Conservation (phyloP, 2,797 vertebrate genomes). For the Ceryle rudis region DNA sequence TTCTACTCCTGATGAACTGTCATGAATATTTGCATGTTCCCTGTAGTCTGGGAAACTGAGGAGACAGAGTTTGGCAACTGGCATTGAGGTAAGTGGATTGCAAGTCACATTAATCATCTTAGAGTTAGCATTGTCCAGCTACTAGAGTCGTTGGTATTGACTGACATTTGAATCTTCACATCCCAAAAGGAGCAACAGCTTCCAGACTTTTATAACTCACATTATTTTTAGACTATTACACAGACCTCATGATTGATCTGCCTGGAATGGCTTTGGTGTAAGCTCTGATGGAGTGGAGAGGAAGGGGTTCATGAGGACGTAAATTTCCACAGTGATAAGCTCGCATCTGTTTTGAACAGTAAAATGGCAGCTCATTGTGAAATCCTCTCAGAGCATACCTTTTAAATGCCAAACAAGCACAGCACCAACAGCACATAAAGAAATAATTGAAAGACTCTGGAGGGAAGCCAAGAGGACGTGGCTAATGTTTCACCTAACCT, state of each 20-base stretch:
- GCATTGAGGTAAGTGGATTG: neutral
- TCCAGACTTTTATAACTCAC: slow-evolving; percentile 54
- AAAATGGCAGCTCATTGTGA: slow-evolving; percentile 76
- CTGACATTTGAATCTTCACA: slow-evolving; percentile 31
- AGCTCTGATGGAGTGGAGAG: slow-evolving; percentile 38
- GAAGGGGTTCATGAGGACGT: slow-evolving; percentile 45
- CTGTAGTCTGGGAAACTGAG: neutral
- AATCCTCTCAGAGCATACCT: slow-evolving; percentile 68
- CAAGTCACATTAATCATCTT: neutral
- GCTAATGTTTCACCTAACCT: slow-evolving; percentile 82
- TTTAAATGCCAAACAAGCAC: slow-evolving; percentile 70
- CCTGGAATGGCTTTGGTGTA: slow-evolving; percentile 45
- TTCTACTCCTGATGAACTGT: neutral
- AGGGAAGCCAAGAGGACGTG: slow-evolving; percentile 64
- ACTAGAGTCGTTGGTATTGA: slow-evolving; percentile 12
- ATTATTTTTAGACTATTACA: slow-evolving; percentile 77
- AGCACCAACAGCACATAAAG: slow-evolving; percentile 75
- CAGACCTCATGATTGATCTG: slow-evolving; percentile 65
- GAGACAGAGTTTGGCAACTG: neutral
- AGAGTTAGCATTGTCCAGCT: neutral
- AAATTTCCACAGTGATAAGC: slow-evolving; percentile 69
- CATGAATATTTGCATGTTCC: neutral
- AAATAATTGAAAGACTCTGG: slow-evolving; percentile 80
- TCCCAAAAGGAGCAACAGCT: slow-evolving; percentile 53
- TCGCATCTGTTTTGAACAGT: slow-evolving; percentile 71